These are phyloP conservation scores for Schlechtendalia chinensis DNA, from an alignment of 1,140 invertebrate genomes.

Conservation along the genomic window DNA sequence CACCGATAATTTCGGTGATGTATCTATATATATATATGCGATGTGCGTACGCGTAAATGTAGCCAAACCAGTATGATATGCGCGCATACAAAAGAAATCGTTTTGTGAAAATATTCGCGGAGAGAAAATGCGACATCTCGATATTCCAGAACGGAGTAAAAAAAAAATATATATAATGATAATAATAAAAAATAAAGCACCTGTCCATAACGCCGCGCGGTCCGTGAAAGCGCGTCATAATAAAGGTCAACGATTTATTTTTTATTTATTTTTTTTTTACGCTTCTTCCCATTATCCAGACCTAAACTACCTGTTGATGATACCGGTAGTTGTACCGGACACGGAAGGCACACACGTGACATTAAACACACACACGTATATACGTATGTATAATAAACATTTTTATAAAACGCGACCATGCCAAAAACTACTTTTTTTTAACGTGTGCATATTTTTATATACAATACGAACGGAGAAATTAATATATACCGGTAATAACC, in stretches of 20 bases:
- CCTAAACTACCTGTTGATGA: slow-evolving; percentile 27
- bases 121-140: slow-evolving; percentile 49
- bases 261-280: background rate
- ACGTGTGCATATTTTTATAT: background rate
- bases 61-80: slow-evolving; percentile 33
- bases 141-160: slow-evolving; percentile 45
- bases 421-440: slow-evolving; percentile 40
- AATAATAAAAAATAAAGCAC: slow-evolving; percentile 45
- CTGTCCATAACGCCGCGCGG: background rate
- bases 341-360: slow-evolving; percentile 39
- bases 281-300: slow-evolving; percentile 40
- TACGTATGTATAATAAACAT: background rate
- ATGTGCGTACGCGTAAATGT: background rate
- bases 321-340: slow-evolving; percentile 48
- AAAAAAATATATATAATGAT: too few species aligned
- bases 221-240: slow-evolving; percentile 44
- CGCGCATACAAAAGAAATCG: slow-evolving; percentile 42
- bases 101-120: slow-evolving; percentile 34
- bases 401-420: slow-evolving; percentile 19
- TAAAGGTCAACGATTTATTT: slow-evolving; percentile 46
- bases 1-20: slow-evolving; percentile 17
- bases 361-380: slow-evolving; percentile 48
- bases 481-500: slow-evolving; percentile 7
- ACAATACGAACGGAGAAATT: slow-evolving; percentile 12
- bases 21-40: background rate